Conservation (phyloP, 35 echinoderm and acorn worm genomes). For the Chiridota heheva region DNA sequence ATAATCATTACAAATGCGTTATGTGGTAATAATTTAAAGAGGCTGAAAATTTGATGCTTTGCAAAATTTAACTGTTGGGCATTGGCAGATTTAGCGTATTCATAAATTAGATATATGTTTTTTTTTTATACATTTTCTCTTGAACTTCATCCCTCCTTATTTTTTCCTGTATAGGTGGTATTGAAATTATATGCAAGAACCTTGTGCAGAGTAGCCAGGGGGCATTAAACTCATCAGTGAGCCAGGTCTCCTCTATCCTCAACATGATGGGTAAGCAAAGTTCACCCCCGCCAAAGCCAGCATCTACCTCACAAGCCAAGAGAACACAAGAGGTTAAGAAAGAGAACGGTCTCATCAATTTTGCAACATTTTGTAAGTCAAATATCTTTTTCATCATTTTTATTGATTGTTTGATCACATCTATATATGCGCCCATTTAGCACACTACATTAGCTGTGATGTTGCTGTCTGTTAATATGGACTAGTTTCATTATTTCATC, state of each 20-base stretch:
- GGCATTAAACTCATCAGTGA: slow-evolving; percentile 70
- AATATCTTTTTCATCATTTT: neutral
- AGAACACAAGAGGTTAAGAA: slow-evolving; percentile 62
- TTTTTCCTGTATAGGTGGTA: slow-evolving; percentile 79
- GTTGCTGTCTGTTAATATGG: neutral
- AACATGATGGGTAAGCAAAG: slow-evolving; percentile 59
- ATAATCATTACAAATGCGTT: no score
- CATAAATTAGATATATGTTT: no score
- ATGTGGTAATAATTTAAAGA: no score
- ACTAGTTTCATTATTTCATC: no score
- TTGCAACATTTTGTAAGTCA: slow-evolving; percentile 91
- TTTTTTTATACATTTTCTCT: no score
- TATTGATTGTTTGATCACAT: neutral
- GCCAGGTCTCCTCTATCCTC: slow-evolving; percentile 79
- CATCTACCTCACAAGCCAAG: slow-evolving; percentile 29
- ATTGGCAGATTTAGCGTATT: no score
- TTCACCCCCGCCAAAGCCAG: neutral
- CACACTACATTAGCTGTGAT: neutral
- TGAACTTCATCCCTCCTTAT: no score
- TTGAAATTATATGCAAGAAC: slow-evolving; percentile 78
- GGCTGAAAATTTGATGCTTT: no score
- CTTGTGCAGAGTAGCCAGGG: slow-evolving; percentile 82
- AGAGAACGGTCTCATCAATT: slow-evolving; percentile 84
- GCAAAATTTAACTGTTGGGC: no score
- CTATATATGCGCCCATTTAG: neutral